phyloP scores from a whole-genome alignment of 2,113 vertebrate species.

The Rhagologus leucostigma region DNA sequence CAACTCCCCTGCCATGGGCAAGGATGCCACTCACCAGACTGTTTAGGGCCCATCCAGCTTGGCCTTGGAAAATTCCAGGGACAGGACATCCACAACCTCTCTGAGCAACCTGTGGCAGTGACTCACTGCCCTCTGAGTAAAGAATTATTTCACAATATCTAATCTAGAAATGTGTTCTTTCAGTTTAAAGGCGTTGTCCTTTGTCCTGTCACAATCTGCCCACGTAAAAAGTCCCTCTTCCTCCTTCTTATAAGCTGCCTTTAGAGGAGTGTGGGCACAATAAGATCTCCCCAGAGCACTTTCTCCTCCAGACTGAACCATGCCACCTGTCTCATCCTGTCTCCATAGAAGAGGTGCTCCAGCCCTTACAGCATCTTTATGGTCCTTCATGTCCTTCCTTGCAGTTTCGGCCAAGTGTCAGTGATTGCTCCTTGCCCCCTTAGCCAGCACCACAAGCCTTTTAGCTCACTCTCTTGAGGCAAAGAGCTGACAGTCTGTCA shows the following conservation, averaged over 20 bases:
- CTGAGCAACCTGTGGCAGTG: not conserved
- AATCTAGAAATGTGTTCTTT: not conserved
- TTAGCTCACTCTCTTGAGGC: not conserved
- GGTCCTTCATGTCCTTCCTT: not conserved
- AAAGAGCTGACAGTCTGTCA: not conserved
- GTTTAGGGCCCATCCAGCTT: not conserved
- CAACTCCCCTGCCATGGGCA: not conserved
- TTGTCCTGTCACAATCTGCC: not conserved
- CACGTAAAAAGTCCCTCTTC: not conserved
- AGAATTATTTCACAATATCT: not conserved
- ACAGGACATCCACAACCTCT: not conserved
- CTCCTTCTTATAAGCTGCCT: rapidly evolving
- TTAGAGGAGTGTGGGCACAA: too few relatives aligned
- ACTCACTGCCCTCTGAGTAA: not conserved
- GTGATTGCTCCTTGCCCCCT: not conserved
- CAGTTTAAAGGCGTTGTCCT: not conserved
- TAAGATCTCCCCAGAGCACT: not conserved
- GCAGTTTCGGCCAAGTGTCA: not conserved
- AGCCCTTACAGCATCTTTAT: not conserved
- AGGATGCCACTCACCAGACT: not conserved
- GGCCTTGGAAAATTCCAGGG: too few relatives aligned
- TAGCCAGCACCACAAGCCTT: not conserved
- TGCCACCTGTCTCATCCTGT: not conserved
- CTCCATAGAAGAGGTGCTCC: not conserved
- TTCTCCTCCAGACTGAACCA: not conserved